A percentile compares a stretch with the other conserved stretches of the same genome.
phyloP scores from a whole-genome alignment of 1,140 invertebrate species.

The Trachelipus rathkii region DNA sequence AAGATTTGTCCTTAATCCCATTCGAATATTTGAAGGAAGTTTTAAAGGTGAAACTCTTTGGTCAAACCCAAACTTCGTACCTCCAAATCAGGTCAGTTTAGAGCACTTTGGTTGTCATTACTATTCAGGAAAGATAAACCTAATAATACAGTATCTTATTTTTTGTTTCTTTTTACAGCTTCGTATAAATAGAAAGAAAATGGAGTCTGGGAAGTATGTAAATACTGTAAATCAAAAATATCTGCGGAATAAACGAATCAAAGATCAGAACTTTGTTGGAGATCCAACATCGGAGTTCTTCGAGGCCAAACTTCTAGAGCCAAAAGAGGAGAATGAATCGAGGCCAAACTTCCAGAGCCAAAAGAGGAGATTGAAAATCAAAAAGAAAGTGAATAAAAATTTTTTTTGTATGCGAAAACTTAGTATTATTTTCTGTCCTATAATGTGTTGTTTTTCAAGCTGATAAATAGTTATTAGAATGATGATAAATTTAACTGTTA shows the following conservation, averaged over 20 bases:
- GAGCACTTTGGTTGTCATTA: neutral
- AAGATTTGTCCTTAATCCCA: conserved; percentile 91
- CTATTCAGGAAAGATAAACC: neutral
- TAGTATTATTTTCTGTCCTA: no score
- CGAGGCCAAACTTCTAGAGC: neutral
- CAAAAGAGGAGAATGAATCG: no score
- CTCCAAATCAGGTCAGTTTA: conserved; percentile 70
- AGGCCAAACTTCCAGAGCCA: neutral
- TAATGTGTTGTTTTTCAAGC: no score
- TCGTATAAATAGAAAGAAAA: neutral
- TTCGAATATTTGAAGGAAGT: conserved; percentile 88
- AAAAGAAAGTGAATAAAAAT: neutral
- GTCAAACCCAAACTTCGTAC: conserved; percentile 88
- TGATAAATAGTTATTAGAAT: no score
- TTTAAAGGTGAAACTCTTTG: conserved; percentile 88
- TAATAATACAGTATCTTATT: neutral
- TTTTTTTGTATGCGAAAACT: no score
- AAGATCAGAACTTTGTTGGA: neutral
- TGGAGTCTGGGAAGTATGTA: neutral
- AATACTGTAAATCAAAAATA: neutral
- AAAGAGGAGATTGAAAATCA: neutral
- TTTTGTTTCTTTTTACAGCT: neutral
- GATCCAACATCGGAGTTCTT: neutral
- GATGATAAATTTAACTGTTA: no score
- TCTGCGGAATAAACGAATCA: neutral